Conservation (phyloP, 2,113 vertebrate genomes). For the Barnardius zonarius region DNA sequence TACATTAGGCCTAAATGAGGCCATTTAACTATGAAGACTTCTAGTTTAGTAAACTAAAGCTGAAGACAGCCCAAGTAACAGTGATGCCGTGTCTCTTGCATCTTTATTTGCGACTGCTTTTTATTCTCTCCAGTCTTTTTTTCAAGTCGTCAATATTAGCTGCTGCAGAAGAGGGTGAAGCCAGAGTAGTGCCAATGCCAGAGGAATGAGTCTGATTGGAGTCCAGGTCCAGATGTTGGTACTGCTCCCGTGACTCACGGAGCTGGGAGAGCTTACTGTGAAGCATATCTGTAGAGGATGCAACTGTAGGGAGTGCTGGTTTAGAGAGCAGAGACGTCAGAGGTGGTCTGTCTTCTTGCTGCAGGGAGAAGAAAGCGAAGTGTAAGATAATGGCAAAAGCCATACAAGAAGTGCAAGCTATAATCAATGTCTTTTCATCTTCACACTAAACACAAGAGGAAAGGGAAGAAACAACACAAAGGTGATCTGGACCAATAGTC, state of each 20-base stretch:
- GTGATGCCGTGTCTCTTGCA: neutral
- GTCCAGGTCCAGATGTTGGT: constrained; percentile 86
- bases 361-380: neutral
- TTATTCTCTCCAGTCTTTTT: constrained; percentile 98
- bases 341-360: constrained; percentile 83
- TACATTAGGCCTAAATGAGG: constrained; percentile 72
- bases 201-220: constrained; percentile 82
- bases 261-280: constrained; percentile 98
- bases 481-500: neutral
- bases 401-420: neutral
- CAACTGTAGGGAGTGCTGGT: constrained; percentile 82
- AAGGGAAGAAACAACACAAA: neutral
- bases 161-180: constrained; percentile 78
- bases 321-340: constrained; percentile 88
- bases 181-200: constrained; percentile 77
- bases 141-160: constrained; percentile 98
- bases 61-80: constrained; percentile 57
- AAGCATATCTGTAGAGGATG: constrained; percentile 97
- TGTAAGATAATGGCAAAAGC: neutral
- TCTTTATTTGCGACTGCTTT: constrained; percentile 93
- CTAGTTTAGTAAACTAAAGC: constrained; percentile 77
- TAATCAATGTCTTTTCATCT: neutral
- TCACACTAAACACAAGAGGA: neutral
- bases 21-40: constrained; percentile 71
- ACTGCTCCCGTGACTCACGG: constrained; percentile 93